Conservation (phyloP, 2,113 vertebrate species). For the Perca schrenkii region DNA sequence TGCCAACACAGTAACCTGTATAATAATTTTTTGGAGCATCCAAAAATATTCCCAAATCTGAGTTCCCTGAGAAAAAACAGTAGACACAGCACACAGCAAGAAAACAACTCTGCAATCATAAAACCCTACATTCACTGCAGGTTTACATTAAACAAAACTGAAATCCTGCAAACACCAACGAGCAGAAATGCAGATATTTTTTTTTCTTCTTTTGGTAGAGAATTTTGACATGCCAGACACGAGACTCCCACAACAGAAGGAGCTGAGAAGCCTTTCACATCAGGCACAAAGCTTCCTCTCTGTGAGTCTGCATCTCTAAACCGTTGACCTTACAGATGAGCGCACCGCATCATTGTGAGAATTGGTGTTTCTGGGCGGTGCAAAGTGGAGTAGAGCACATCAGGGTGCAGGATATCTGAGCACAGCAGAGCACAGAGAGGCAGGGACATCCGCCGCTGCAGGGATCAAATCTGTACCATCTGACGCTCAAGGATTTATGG, state of each 20-base stretch:
- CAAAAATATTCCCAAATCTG: slow-evolving; percentile 29
- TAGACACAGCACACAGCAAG: not conserved
- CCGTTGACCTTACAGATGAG: slow-evolving; percentile 77
- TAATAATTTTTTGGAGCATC: not conserved
- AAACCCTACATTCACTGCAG: not conserved
- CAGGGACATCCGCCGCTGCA: slow-evolving; percentile 82
- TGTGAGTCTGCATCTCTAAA: slow-evolving; percentile 55
- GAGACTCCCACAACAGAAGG: slow-evolving; percentile 26
- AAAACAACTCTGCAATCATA: not conserved
- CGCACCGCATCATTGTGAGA: slow-evolving; percentile 76
- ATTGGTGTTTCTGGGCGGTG: slow-evolving; percentile 78
- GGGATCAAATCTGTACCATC: slow-evolving; percentile 89
- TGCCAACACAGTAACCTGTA: slow-evolving; percentile 3
- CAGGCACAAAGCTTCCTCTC: slow-evolving; percentile 47
- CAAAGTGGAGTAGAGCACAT: slow-evolving; percentile 77
- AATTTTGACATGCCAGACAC: slow-evolving; percentile 11
- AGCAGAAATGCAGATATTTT: slow-evolving; percentile 12
- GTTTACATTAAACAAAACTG: not conserved
- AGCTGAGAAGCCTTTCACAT: slow-evolving; percentile 44
- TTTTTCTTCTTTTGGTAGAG: slow-evolving; percentile 2
- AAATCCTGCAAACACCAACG: slow-evolving; percentile 1
- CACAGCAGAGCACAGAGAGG: slow-evolving; percentile 77
- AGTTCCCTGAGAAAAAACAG: not conserved
- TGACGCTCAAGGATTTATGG: slow-evolving; percentile 88
- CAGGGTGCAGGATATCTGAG: slow-evolving; percentile 78